Evolutionary conservation across 1,140 invertebrate genomes (phyloP).

Genomic region (Pogonognathellus flavescens): DNA sequence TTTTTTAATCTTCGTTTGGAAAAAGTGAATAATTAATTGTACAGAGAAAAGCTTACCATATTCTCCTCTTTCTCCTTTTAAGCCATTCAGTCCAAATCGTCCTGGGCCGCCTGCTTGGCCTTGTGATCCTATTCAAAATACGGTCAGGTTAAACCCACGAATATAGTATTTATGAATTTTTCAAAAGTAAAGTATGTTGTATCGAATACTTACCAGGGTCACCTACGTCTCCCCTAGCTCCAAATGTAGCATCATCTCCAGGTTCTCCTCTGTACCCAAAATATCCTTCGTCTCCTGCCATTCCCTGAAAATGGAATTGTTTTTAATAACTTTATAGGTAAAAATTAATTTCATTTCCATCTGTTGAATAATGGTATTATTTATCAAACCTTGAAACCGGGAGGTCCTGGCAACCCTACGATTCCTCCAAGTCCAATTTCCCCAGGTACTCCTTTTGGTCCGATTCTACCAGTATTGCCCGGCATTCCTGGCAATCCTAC

Average conservation of each 20-base stretch:
- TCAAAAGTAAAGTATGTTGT: too few relatives aligned
- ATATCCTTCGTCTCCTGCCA: neutral
- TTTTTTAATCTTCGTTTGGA: too few relatives aligned
- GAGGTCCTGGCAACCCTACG: neutral
- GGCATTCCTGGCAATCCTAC: neutral
- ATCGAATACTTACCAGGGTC: constrained; percentile 26
- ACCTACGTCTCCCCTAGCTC: constrained; percentile 26
- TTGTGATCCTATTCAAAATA: too few relatives aligned
- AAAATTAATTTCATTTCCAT: neutral
- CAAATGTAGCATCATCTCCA: neutral
- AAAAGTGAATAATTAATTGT: too few relatives aligned
- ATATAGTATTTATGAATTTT: too few relatives aligned
- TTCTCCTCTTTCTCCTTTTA: too few relatives aligned
- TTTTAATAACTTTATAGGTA: too few relatives aligned
- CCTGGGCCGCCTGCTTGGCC: too few relatives aligned
- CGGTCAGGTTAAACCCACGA: neutral
- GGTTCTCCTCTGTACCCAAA: constrained; percentile 11
- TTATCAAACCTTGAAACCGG: neutral
- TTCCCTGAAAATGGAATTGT: neutral
- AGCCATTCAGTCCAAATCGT: too few relatives aligned
- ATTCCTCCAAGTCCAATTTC: neutral
- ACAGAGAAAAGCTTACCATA: too few relatives aligned
- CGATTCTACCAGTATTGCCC: neutral
- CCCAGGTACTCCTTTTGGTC: neutral
- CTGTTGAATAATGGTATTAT: too few relatives aligned